Conservation (phyloP, 2,888 invertebrate genomes). For the Chouioia cunea region DNA sequence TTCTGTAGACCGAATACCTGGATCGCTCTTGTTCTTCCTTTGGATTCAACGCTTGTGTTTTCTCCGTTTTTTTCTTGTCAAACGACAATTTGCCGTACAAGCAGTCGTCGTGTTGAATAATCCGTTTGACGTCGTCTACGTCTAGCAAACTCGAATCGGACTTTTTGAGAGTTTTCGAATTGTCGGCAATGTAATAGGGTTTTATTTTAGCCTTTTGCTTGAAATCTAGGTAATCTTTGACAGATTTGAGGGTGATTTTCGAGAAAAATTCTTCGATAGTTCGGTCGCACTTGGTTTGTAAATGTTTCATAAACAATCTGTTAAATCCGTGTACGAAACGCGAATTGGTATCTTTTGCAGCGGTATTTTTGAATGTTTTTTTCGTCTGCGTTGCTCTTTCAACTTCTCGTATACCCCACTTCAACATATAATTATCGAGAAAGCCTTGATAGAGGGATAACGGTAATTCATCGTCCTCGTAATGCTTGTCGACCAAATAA, state of each 20-base stretch:
- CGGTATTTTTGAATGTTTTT: slow-evolving; percentile 25
- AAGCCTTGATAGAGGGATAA: slow-evolving; percentile 57
- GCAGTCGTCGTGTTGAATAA: slow-evolving; percentile 18
- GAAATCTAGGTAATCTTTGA: slow-evolving; percentile 45
- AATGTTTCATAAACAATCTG: slow-evolving; percentile 43
- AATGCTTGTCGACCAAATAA: slow-evolving; percentile 79
- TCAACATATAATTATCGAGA: slow-evolving; percentile 60
- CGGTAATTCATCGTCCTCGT: slow-evolving; percentile 56
- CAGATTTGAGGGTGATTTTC: slow-evolving; percentile 35
- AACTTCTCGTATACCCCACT: slow-evolving; percentile 58
- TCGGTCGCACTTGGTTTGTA: slow-evolving; percentile 52
- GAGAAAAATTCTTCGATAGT: slow-evolving; percentile 54
- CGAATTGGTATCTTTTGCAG: slow-evolving; percentile 15
- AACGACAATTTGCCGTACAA: slow-evolving; percentile 28
- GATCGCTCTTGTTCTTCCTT: slow-evolving; percentile 7
- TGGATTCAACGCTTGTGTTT: background rate
- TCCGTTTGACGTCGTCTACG: slow-evolving; percentile 34
- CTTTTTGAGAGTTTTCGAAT: slow-evolving; percentile 7
- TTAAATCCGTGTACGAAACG: slow-evolving; percentile 21
- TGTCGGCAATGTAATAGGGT: slow-evolving; percentile 48
- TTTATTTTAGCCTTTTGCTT: slow-evolving; percentile 49
- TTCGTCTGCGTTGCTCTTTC: slow-evolving; percentile 60
- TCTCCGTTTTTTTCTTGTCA: slow-evolving; percentile 29
- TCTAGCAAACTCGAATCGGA: slow-evolving; percentile 30
- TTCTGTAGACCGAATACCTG: slow-evolving; percentile 15